A percentile compares a stretch with the other conserved stretches of the same genome.
Conservation (phyloP, 2,113 vertebrate genomes). For the Tauraco erythrolophus region DNA sequence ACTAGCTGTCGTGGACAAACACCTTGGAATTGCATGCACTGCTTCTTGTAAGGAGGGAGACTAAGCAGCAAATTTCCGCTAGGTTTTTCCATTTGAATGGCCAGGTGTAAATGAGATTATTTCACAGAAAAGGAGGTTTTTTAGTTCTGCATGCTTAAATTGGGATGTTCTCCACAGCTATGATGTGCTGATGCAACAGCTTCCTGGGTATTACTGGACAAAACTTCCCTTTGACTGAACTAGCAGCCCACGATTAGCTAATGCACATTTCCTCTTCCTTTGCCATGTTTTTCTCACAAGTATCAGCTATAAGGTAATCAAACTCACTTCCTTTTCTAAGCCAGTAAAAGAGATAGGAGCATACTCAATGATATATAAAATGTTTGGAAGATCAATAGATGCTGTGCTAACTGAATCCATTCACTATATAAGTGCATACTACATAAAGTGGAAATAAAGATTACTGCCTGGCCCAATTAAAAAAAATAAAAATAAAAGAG, state of each 20-base stretch:
- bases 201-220: neutral
- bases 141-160: neutral
- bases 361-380: neutral
- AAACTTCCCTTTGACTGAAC: neutral
- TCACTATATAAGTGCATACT: neutral
- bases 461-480: neutral
- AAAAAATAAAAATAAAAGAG: neutral
- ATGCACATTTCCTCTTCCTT: neutral
- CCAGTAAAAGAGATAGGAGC: neutral
- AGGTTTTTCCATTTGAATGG: neutral
- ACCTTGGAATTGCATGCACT: neutral
- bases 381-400: neutral
- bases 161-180: neutral
- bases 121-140: neutral
- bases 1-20: neutral
- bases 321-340: neutral
- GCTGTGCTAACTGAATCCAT: neutral
- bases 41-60: neutral
- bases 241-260: neutral
- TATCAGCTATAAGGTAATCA: neutral
- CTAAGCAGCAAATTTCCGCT: neutral
- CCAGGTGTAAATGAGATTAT: neutral
- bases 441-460: neutral
- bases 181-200: neutral
- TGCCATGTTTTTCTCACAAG: neutral